Percentiles rank a stretch among this genome's conserved stretches.
Conservation (phyloP, 2,888 invertebrate species). For the Podotricha telesiphe region DNA sequence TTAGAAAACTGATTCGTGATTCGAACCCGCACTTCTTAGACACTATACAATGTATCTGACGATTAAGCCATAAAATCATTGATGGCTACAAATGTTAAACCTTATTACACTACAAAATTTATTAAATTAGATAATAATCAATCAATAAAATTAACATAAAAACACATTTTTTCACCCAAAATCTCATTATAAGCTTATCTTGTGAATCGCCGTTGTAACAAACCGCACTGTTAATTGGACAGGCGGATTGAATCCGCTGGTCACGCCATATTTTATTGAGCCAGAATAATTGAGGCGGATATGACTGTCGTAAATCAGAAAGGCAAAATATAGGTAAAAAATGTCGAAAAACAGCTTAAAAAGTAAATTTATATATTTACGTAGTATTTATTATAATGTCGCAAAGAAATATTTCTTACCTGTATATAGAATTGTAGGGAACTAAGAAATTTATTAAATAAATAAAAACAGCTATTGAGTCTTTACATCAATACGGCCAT, state of each 20-base stretch:
- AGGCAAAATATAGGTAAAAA: conserved; percentile 9
- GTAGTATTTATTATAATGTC: not conserved
- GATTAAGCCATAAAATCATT: too few relatives aligned
- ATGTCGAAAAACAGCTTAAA: not conserved
- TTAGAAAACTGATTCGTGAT: too few relatives aligned
- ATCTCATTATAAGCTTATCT: conserved; percentile 38
- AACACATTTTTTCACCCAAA: not conserved
- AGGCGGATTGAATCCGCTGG: conserved; percentile 51
- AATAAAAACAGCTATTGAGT: too few relatives aligned
- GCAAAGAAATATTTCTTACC: too few relatives aligned
- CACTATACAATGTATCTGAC: too few relatives aligned
- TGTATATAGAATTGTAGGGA: too few relatives aligned
- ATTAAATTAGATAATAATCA: not conserved
- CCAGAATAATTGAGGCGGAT: conserved; percentile 32
- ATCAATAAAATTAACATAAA: conserved; percentile 12
- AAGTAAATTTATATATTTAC: not conserved
- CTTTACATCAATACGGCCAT: too few relatives aligned
- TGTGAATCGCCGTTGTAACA: conserved; percentile 39
- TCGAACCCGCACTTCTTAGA: too few relatives aligned
- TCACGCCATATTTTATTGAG: conserved; percentile 47
- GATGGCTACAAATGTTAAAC: too few relatives aligned
- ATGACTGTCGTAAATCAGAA: conserved; percentile 27
- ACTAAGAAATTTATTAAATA: too few relatives aligned
- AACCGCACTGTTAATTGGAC: conserved; percentile 49
- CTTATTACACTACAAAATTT: not conserved